These are phyloP conservation scores for Armadillidium nasatum DNA, from an alignment of 1,140 invertebrate species.

Conservation along the genomic window DNA sequence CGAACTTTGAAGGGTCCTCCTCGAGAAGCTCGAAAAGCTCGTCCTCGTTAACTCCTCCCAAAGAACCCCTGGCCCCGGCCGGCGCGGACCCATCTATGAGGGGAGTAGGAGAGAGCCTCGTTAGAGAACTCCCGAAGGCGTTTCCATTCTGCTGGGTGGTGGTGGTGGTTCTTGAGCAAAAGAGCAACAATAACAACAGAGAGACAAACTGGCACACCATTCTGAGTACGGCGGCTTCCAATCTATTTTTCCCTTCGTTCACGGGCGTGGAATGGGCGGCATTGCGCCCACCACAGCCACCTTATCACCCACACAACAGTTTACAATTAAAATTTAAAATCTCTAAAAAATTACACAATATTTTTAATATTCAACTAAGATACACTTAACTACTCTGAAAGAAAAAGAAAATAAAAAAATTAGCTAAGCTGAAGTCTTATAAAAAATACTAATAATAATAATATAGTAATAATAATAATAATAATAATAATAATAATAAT, in stretches of 20 bases:
- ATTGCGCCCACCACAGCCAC: neutral
- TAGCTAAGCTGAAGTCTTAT: neutral
- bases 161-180: neutral
- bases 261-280: neutral
- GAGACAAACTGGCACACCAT: neutral
- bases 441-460: neutral
- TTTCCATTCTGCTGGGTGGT: neutral
- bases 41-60: neutral
- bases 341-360: neutral
- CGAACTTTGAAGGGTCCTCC: neutral
- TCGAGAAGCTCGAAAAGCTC: neutral
- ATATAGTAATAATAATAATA: constrained; percentile 12
- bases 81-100: neutral
- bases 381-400: neutral
- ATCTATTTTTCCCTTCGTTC: neutral
- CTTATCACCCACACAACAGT: neutral
- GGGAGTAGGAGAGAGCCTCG: neutral
- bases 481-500: constrained; percentile 10
- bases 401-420: neutral
- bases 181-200: neutral
- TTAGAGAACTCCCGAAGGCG: neutral
- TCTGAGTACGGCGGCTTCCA: neutral
- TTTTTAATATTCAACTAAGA: too few relatives aligned
- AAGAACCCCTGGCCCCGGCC: neutral
- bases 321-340: neutral